Percentiles rank a stretch among this genome's conserved stretches.
Conservation (phyloP, 2,888 invertebrate genomes). For the Thecophora atra region DNA sequence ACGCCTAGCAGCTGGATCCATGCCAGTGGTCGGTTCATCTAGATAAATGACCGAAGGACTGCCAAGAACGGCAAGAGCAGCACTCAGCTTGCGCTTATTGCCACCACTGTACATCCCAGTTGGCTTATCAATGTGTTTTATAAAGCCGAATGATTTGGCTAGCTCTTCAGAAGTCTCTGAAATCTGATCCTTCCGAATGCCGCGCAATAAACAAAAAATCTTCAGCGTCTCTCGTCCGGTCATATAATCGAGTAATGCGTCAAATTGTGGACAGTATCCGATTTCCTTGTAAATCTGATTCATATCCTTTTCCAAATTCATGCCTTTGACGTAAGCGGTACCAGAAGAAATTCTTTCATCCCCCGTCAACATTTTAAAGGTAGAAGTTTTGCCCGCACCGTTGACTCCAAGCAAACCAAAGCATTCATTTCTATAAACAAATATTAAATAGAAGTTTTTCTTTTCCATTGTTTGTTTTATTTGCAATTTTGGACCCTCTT, state of each 20-base stretch:
- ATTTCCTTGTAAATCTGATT: constrained; percentile 72
- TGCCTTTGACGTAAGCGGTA: constrained; percentile 74
- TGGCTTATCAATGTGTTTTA: constrained; percentile 72
- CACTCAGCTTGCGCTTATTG: constrained; percentile 78
- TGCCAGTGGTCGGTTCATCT: constrained; percentile 74
- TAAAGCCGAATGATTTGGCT: constrained; percentile 71
- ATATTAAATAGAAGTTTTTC: background rate
- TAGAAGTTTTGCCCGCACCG: constrained; percentile 88
- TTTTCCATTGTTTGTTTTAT: background rate
- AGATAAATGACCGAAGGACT: constrained; percentile 75
- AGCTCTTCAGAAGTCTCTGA: constrained; percentile 54
- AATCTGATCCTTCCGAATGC: constrained; percentile 67
- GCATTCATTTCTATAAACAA: constrained; percentile 73
- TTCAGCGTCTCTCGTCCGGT: constrained; percentile 76
- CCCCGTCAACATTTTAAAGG: constrained; percentile 91
- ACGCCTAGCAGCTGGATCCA: constrained; percentile 69
- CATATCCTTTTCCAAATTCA: constrained; percentile 68
- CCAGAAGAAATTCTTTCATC: constrained; percentile 78
- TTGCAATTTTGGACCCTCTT: background rate
- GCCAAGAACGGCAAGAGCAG: constrained; percentile 77
- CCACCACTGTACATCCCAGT: constrained; percentile 75
- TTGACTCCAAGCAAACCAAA: constrained; percentile 86
- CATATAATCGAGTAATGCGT: constrained; percentile 76
- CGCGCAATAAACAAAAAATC: constrained; percentile 75
- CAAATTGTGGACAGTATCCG: constrained; percentile 81